Percentiles rank a stretch among this genome's conserved stretches.
Conservation (phyloP, 2,888 invertebrate genomes). For the Sipunculus nudus region DNA sequence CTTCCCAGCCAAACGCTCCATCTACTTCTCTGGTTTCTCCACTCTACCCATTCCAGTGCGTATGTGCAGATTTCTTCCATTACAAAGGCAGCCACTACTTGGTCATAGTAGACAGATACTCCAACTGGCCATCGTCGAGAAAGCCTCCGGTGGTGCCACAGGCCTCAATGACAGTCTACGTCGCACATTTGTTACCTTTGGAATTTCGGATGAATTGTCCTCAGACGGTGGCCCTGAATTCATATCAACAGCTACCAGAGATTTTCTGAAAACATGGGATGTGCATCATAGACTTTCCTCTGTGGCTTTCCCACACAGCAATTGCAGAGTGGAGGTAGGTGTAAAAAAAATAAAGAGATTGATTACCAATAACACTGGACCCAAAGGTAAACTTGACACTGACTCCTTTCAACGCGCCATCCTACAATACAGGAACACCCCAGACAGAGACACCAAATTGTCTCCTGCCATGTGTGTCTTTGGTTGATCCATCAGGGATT, state of each 20-base stretch:
- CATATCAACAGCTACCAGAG: conserved; percentile 31
- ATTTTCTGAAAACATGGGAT: conserved; percentile 44
- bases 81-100: conserved; percentile 37
- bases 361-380: conserved; percentile 43
- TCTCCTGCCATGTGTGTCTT: conserved; percentile 44
- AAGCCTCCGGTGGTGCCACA: conserved; percentile 18
- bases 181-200: conserved; percentile 39
- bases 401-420: conserved; percentile 40
- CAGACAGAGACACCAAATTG: conserved; percentile 40
- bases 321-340: conserved; percentile 45
- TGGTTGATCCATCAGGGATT: conserved; percentile 37
- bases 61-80: conserved; percentile 26
- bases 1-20: conserved; percentile 42
- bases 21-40: conserved; percentile 27
- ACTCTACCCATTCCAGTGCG: conserved; percentile 37
- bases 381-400: conserved; percentile 41
- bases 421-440: conserved; percentile 43
- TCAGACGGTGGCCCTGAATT: conserved; percentile 46
- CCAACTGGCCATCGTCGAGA: conserved; percentile 43
- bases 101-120: conserved; percentile 42
- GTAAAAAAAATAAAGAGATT: conserved; percentile 48
- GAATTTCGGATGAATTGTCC: conserved; percentile 42
- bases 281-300: conserved; percentile 46
- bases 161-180: conserved; percentile 39
- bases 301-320: conserved; percentile 46